Percentiles rank a stretch among this genome's conserved stretches.
phyloP scores from a whole-genome alignment of 2,888 invertebrate genomes.

The Coecobrya sp. region DNA sequence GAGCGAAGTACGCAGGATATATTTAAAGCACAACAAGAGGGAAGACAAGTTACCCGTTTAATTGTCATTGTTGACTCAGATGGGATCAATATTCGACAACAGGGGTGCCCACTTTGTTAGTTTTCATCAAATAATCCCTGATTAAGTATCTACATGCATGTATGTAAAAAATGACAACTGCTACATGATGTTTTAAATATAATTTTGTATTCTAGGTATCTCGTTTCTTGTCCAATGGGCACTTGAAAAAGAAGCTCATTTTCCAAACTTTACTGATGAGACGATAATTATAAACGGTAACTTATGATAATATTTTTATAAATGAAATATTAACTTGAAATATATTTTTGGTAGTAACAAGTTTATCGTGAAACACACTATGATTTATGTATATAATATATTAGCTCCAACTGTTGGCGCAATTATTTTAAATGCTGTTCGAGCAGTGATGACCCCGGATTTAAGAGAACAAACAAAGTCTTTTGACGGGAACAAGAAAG shows the following conservation, averaged over 20 bases:
- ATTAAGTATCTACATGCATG: too few species aligned
- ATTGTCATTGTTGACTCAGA: background rate
- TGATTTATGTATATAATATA: too few species aligned
- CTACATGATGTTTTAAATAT: too few species aligned
- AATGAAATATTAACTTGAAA: too few species aligned
- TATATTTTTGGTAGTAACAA: too few species aligned
- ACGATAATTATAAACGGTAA: conserved; percentile 52
- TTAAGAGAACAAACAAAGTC: background rate
- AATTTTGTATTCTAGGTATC: conserved; percentile 13
- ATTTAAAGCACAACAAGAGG: background rate
- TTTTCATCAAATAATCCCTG: too few species aligned
- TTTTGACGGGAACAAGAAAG: conserved; percentile 30
- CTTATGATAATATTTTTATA: too few species aligned
- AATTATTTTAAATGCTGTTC: conserved; percentile 30
- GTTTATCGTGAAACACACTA: too few species aligned
- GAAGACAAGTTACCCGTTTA: background rate
- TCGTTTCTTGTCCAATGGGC: conserved; percentile 22
- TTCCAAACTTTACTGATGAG: conserved; percentile 44
- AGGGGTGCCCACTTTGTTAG: conserved; percentile 52
- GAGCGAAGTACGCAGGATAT: conserved; percentile 4
- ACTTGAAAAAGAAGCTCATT: conserved; percentile 13
- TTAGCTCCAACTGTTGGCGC: conserved; percentile 30
- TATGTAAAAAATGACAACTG: too few species aligned
- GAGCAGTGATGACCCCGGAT: background rate
- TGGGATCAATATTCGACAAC: conserved; percentile 24